These are phyloP conservation scores for Hoplodrina ambigua DNA, from an alignment of 2,888 invertebrate genomes.

Conservation along the genomic window DNA sequence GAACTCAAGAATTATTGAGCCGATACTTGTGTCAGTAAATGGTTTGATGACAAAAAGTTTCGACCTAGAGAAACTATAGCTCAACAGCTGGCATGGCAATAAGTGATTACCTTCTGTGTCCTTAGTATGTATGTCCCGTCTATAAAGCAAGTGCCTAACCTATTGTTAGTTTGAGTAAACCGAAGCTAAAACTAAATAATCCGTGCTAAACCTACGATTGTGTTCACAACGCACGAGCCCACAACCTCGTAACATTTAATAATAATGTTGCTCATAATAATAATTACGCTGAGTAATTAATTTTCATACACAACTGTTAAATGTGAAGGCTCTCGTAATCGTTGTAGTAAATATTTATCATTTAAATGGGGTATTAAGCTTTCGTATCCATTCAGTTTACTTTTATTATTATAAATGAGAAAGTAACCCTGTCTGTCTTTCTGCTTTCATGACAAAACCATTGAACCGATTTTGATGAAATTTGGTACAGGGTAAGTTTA, in stretches of 20 bases:
- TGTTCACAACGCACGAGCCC: conserved; percentile 13
- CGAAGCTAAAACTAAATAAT: conserved; percentile 11
- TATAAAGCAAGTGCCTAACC: not conserved
- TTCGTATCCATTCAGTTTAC: not conserved
- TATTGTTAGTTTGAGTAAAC: conserved; percentile 5
- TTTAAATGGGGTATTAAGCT: not conserved
- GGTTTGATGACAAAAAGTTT: too few species aligned
- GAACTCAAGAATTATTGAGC: too few species aligned
- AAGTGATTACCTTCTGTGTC: not conserved
- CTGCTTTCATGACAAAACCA: too few species aligned
- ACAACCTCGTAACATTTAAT: conserved; percentile 54
- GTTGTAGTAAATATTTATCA: conserved; percentile 33
- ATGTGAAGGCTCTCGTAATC: conserved; percentile 35
- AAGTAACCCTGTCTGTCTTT: too few species aligned
- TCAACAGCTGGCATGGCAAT: not conserved
- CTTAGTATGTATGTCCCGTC: not conserved
- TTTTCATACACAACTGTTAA: conserved; percentile 48
- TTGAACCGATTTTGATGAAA: too few species aligned
- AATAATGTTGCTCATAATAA: conserved; percentile 41
- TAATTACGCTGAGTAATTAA: conserved; percentile 55
- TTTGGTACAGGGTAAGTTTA: too few species aligned
- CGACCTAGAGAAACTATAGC: too few species aligned
- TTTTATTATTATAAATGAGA: not conserved
- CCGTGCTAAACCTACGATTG: conserved; percentile 13
- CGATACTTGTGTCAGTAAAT: too few species aligned